A percentile compares a stretch with the other conserved stretches of the same genome.
Conservation (phyloP, 2,888 invertebrate species). For the Acleris cristana region DNA sequence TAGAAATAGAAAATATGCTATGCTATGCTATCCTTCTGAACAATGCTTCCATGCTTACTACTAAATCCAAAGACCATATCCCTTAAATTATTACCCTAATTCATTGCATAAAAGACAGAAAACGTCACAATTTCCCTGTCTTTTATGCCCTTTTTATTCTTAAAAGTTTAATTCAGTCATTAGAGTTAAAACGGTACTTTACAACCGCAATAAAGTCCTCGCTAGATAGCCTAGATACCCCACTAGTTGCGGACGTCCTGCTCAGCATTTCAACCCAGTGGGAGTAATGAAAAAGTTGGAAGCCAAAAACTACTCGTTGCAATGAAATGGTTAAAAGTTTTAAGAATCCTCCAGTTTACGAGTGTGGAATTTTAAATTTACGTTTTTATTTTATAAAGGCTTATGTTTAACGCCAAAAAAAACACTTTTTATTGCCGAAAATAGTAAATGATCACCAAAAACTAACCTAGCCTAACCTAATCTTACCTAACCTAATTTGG, state of each 20-base stretch:
- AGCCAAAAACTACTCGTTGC: conserved; percentile 29
- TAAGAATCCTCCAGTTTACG: conserved; percentile 9
- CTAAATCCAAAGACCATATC: too few species aligned
- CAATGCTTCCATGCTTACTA: too few species aligned
- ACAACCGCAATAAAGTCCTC: conserved; percentile 25
- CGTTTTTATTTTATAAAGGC: not conserved
- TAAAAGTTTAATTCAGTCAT: conserved; percentile 22
- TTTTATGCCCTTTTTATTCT: not conserved
- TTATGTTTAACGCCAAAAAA: too few species aligned
- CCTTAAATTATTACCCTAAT: not conserved
- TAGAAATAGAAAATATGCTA: too few species aligned
- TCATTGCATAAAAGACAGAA: not conserved
- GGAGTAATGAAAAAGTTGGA: conserved; percentile 35
- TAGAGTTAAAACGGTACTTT: conserved; percentile 28
- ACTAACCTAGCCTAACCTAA: too few species aligned
- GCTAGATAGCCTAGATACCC: conserved; percentile 7
- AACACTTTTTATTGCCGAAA: too few species aligned
- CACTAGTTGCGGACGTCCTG: conserved; percentile 22
- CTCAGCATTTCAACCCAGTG: conserved; percentile 20
- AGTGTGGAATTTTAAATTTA: conserved; percentile 14
- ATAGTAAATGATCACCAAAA: too few species aligned
- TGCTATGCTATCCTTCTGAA: too few species aligned
- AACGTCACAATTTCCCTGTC: conserved; percentile 2
- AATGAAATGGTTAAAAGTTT: conserved; percentile 24
- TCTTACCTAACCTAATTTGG: too few species aligned